These are phyloP conservation scores for Toxotes lorentzi DNA, from an alignment of 2,797 vertebrate species.

Conservation along the genomic window DNA sequence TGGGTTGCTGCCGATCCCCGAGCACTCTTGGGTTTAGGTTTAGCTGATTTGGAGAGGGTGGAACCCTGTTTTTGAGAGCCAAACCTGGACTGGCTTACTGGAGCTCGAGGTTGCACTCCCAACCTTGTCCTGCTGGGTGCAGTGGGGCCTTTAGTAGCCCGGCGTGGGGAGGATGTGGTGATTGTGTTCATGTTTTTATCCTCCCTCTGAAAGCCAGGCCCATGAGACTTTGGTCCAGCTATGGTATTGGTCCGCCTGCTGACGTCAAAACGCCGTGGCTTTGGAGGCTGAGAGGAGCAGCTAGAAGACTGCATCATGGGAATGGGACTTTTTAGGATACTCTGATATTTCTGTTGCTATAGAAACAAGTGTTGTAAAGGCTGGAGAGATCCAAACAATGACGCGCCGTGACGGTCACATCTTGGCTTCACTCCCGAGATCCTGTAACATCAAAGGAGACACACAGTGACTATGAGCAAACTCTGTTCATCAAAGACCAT, in stretches of 20 bases:
- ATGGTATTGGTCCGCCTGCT: conserved; percentile 69
- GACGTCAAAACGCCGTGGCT: conserved; percentile 82
- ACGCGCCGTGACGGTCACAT: conserved; percentile 81
- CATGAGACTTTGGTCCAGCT: conserved; percentile 74
- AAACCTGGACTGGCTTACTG: conserved; percentile 75
- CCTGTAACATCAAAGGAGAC: conserved; percentile 84
- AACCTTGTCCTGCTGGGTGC: conserved; percentile 75
- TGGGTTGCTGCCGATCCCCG: conserved; percentile 59
- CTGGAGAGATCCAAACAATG: conserved; percentile 75
- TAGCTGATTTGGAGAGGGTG: conserved; percentile 64
- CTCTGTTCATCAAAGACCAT: conserved; percentile 20
- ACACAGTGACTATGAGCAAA: conserved; percentile 54
- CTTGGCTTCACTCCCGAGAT: conserved; percentile 77
- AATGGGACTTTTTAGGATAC: conserved; percentile 52
- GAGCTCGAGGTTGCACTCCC: conserved; percentile 72
- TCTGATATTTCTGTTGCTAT: conserved; percentile 77
- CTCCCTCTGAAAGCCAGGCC: conserved; percentile 76
- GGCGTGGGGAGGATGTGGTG: conserved; percentile 64
- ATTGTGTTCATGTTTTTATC: conserved; percentile 86
- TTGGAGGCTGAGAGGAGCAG: conserved; percentile 78
- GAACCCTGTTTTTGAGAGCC: conserved; percentile 72
- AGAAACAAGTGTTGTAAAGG: conserved; percentile 71
- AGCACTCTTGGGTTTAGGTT: conserved; percentile 79
- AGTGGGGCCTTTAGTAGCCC: conserved; percentile 68
- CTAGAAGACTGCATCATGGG: conserved; percentile 85